These are phyloP conservation scores for Heliconius erato DNA, from an alignment of 2,888 invertebrate genomes.

Conservation along the genomic window DNA sequence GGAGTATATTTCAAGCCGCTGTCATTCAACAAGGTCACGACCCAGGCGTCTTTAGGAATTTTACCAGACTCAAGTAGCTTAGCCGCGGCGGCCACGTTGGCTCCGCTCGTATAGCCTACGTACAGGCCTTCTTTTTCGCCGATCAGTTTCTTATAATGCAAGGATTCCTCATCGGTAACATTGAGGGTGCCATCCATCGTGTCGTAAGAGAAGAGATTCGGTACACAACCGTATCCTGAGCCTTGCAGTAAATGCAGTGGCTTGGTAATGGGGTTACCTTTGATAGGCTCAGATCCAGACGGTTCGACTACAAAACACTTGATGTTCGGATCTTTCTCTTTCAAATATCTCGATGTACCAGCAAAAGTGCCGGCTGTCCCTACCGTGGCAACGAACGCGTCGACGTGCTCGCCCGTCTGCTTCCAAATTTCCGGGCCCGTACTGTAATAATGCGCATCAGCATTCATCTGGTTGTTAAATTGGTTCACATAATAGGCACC, in stretches of 20 bases:
- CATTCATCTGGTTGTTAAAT: constrained; percentile 72
- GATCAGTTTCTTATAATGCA: constrained; percentile 69
- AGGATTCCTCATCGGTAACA: constrained; percentile 75
- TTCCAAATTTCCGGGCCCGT: constrained; percentile 82
- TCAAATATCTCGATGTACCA: constrained; percentile 74
- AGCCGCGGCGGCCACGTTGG: constrained; percentile 79
- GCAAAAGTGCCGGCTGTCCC: constrained; percentile 79
- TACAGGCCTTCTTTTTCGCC: constrained; percentile 79
- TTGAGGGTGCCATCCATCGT: constrained; percentile 74
- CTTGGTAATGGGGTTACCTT: constrained; percentile 74
- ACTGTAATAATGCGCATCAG: constrained; percentile 71
- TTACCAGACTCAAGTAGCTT: constrained; percentile 73
- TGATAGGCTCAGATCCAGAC: constrained; percentile 75
- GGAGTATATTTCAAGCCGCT: constrained; percentile 79
- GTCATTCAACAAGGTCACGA: constrained; percentile 76
- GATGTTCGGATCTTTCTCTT: constrained; percentile 72
- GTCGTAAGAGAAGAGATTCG: constrained; percentile 74
- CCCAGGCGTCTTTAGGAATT: constrained; percentile 75
- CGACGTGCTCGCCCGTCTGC: constrained; percentile 77
- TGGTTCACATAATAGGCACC: constrained; percentile 78
- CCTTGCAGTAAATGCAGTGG: constrained; percentile 80
- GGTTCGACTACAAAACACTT: constrained; percentile 76
- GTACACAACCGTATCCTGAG: constrained; percentile 78
- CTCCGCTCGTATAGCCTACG: constrained; percentile 80
- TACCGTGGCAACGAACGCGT: constrained; percentile 76